Conservation (phyloP, 2,888 invertebrate genomes). For the Ecdyonurus torrentis region DNA sequence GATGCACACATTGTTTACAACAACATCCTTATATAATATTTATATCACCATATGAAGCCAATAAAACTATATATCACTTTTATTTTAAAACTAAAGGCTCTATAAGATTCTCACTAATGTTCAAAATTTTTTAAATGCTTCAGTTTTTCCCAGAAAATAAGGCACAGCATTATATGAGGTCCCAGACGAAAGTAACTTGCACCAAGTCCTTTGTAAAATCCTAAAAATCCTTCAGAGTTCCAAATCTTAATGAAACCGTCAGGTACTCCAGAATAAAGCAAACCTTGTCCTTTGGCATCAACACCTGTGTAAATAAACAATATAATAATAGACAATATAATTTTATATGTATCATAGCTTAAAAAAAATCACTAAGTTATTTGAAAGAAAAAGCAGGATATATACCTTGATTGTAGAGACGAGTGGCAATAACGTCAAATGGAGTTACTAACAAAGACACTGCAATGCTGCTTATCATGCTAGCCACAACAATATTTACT, state of each 20-base stretch:
- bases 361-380: too few species aligned
- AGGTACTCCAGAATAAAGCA: slow-evolving; percentile 50
- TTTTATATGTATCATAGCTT: too few species aligned
- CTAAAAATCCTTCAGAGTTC: slow-evolving; percentile 52
- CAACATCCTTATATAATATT: too few species aligned
- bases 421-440: slow-evolving; percentile 73
- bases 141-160: slow-evolving; percentile 64
- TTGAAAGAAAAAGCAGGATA: too few species aligned
- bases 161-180: slow-evolving; percentile 73
- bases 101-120: too few species aligned
- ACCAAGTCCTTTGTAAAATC: slow-evolving; percentile 80
- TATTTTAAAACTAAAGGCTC: too few species aligned
- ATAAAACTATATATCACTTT: too few species aligned
- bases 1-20: too few species aligned
- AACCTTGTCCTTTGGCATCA: slow-evolving; percentile 44
- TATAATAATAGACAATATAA: too few species aligned
- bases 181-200: slow-evolving; percentile 78
- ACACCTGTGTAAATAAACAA: slow-evolving; percentile 34
- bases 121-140: too few species aligned
- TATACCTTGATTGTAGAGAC: slow-evolving; percentile 73
- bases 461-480: slow-evolving; percentile 58
- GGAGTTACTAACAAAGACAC: slow-evolving; percentile 71
- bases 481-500: slow-evolving; percentile 51
- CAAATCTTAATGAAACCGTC: slow-evolving; percentile 66
- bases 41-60: too few species aligned